phyloP scores from a whole-genome alignment of 2,888 invertebrate species.

The Monochamus alternatus region DNA sequence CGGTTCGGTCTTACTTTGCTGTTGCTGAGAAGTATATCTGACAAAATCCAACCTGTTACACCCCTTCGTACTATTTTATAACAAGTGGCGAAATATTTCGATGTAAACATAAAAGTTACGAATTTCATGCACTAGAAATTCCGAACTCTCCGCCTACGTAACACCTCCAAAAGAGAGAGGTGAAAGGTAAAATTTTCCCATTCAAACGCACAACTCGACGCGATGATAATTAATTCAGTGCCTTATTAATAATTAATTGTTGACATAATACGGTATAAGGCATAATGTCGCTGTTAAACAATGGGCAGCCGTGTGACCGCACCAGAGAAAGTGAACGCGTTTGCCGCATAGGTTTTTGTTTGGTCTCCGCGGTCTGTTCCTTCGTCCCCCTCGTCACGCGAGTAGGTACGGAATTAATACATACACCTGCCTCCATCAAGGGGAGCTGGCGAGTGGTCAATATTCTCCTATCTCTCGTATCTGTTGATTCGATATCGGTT shows the following conservation, averaged over 20 bases:
- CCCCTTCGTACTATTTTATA: too few relatives aligned
- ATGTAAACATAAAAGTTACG: too few relatives aligned
- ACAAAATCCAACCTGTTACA: too few relatives aligned
- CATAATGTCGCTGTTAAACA: slow-evolving; percentile 17
- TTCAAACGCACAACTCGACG: background rate
- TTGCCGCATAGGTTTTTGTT: slow-evolving; percentile 5
- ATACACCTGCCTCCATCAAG: slow-evolving; percentile 64
- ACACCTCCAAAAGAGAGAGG: background rate
- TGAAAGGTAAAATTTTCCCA: background rate
- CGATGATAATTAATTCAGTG: background rate
- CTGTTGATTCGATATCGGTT: slow-evolving; percentile 29
- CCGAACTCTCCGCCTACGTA: background rate
- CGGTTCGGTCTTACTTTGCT: too few relatives aligned
- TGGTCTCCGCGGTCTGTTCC: slow-evolving; percentile 30
- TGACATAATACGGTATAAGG: slow-evolving; percentile 29
- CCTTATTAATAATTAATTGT: slow-evolving; percentile 20
- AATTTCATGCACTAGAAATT: too few relatives aligned
- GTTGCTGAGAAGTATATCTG: too few relatives aligned
- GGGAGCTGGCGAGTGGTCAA: slow-evolving; percentile 65
- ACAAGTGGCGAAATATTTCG: too few relatives aligned
- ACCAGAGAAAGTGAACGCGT: slow-evolving; percentile 31
- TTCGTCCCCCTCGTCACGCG: slow-evolving; percentile 39
- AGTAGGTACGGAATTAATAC: slow-evolving; percentile 45
- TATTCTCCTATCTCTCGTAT: slow-evolving; percentile 51
- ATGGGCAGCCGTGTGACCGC: slow-evolving; percentile 7